phyloP scores from a whole-genome alignment of 1,140 invertebrate species.

The Tetragonula clypearis region DNA sequence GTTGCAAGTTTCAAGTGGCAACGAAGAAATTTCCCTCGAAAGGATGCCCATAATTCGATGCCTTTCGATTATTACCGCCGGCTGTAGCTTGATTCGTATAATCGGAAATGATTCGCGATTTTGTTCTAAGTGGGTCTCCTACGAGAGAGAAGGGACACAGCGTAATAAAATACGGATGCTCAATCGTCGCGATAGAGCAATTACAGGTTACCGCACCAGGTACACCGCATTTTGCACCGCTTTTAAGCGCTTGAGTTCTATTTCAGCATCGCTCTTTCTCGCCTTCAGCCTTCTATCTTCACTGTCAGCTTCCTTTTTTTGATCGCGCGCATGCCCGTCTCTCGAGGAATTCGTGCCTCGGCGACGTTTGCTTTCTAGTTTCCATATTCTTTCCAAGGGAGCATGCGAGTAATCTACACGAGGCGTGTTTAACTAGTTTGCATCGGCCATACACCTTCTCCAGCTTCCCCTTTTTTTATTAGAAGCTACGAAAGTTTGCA shows the following conservation, averaged over 20 bases:
- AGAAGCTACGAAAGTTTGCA: background rate
- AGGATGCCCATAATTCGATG: background rate
- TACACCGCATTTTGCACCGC: constrained; percentile 50
- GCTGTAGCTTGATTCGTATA: background rate
- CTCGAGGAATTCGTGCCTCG: constrained; percentile 14
- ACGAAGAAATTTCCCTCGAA: background rate
- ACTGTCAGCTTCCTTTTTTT: constrained; percentile 32
- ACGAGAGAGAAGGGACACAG: background rate
- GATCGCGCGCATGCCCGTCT: constrained; percentile 31
- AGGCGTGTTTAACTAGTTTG: background rate
- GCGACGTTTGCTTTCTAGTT: constrained; percentile 21
- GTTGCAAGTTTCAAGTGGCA: background rate
- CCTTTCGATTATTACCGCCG: background rate
- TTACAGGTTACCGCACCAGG: constrained; percentile 37
- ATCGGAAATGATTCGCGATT: background rate
- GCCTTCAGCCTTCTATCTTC: constrained; percentile 25
- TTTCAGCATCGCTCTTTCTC: constrained; percentile 9
- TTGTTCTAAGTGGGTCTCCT: background rate
- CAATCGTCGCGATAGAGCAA: constrained; percentile 39
- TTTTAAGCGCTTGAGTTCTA: constrained; percentile 38
- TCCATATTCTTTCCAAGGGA: constrained; percentile 2
- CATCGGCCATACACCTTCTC: background rate
- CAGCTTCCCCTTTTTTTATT: background rate
- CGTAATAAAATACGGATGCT: constrained; percentile 13
- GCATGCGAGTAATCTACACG: constrained; percentile 3